These are phyloP conservation scores for Kuschelorhynchus macadamiae DNA, from an alignment of 2,888 invertebrate species.

Conservation along the genomic window DNA sequence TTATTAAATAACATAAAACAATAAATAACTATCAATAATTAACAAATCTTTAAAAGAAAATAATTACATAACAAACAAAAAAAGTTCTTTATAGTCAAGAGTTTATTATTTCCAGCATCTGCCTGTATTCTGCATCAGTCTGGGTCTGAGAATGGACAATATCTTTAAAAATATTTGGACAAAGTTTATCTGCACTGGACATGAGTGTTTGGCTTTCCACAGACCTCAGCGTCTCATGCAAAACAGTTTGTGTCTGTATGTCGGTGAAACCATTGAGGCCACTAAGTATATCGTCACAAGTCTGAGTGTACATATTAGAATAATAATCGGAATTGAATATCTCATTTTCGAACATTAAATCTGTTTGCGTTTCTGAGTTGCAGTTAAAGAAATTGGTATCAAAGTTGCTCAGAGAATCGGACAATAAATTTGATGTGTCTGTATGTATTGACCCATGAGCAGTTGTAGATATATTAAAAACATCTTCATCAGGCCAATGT, in stretches of 20 bases:
- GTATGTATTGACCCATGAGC: conserved; percentile 58
- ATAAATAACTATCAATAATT: too few species aligned
- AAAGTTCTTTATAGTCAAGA: conserved; percentile 64
- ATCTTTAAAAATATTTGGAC: conserved; percentile 57
- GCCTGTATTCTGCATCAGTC: conserved; percentile 68
- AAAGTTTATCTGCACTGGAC: conserved; percentile 57
- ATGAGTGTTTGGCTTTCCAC: conserved; percentile 74
- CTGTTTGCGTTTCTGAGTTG: conserved; percentile 76
- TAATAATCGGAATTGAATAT: conserved; percentile 64
- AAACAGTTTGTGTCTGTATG: conserved; percentile 76
- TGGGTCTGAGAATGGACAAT: conserved; percentile 72
- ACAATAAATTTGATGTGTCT: conserved; percentile 60
- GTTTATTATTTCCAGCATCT: conserved; percentile 66
- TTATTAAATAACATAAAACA: too few species aligned
- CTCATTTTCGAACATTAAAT: conserved; percentile 65
- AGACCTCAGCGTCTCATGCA: conserved; percentile 70
- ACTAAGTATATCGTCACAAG: conserved; percentile 70
- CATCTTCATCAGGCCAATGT: conserved; percentile 38
- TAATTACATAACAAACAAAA: conserved; percentile 33
- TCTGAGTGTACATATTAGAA: conserved; percentile 66
- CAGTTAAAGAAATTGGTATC: conserved; percentile 64
- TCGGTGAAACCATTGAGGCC: conserved; percentile 73
- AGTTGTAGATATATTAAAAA: conserved; percentile 55
- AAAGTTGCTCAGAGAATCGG: conserved; percentile 51
- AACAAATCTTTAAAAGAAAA: too few species aligned